These are phyloP conservation scores for Yponomeuta cagnagella DNA, from an alignment of 2,888 invertebrate species.

Conservation along the genomic window DNA sequence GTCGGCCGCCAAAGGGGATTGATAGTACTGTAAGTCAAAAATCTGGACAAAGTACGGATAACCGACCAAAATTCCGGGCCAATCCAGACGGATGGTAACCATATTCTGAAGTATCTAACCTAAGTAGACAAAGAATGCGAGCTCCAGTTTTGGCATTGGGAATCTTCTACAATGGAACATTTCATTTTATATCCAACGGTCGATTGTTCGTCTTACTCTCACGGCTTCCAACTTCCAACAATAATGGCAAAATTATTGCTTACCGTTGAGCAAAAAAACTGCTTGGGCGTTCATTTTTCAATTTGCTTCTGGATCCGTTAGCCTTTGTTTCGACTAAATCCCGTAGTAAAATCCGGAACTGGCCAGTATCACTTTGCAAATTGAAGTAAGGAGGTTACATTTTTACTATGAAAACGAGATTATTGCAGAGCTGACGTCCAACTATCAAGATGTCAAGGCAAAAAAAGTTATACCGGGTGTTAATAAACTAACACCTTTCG, in stretches of 20 bases:
- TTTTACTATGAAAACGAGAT: no score
- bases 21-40: no score
- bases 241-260: constrained; percentile 38
- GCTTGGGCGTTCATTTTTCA: constrained; percentile 7
- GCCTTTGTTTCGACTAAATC: not conserved
- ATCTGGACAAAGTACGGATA: no score
- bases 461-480: no score
- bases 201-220: constrained; percentile 22
- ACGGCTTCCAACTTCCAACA: constrained; percentile 30
- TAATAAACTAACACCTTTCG: no score
- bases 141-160: constrained; percentile 1
- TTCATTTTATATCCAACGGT: constrained; percentile 16
- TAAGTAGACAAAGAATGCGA: not conserved
- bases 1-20: no score
- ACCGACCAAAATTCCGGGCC: no score
- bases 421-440: no score
- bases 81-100: not conserved
- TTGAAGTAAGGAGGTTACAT: no score
- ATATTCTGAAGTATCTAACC: not conserved
- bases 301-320: constrained; percentile 7
- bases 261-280: constrained; percentile 25
- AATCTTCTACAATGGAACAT: constrained; percentile 21
- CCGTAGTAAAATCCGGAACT: not conserved
- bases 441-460: no score
- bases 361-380: no score